Evolutionary conservation across 92 coral and sea anemone species (phyloP).

Genomic region (Epizoanthus stellaris): DNA sequence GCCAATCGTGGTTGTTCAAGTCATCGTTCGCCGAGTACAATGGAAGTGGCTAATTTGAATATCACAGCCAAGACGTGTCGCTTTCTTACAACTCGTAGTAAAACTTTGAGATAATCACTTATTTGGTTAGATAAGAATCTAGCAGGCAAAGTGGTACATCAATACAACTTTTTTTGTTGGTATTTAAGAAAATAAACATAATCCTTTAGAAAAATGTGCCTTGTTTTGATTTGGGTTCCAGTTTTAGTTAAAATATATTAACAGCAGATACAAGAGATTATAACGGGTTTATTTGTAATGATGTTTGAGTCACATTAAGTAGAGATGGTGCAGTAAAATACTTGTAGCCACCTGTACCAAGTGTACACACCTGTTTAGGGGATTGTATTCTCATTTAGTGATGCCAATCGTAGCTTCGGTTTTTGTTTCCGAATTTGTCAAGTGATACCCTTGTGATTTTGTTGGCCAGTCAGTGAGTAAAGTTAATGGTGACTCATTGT

Average conservation of each 20-base stretch:
- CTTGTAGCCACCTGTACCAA: conserved; percentile 13
- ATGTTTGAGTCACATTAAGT: background rate
- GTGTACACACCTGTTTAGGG: conserved; percentile 4
- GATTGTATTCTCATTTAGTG: background rate
- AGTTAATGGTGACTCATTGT: too few species aligned
- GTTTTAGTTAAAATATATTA: background rate
- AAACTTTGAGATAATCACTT: background rate
- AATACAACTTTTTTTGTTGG: background rate
- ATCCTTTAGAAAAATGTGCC: background rate
- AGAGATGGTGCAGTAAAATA: background rate
- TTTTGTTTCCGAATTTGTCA: conserved; percentile 22
- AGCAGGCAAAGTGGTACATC: too few species aligned
- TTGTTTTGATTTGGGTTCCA: background rate
- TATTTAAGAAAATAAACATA: background rate
- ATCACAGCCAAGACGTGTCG: conserved; percentile 12
- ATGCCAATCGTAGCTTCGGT: background rate
- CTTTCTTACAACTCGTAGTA: background rate
- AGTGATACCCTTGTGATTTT: background rate
- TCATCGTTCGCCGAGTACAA: background rate
- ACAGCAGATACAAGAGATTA: background rate
- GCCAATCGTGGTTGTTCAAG: background rate
- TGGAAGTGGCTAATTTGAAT: conserved; percentile 17
- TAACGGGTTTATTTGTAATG: background rate
- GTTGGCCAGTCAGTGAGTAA: too few species aligned
- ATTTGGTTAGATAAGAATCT: background rate